Conservation (phyloP, 2,113 vertebrate species). For the Empidonax traillii region DNA sequence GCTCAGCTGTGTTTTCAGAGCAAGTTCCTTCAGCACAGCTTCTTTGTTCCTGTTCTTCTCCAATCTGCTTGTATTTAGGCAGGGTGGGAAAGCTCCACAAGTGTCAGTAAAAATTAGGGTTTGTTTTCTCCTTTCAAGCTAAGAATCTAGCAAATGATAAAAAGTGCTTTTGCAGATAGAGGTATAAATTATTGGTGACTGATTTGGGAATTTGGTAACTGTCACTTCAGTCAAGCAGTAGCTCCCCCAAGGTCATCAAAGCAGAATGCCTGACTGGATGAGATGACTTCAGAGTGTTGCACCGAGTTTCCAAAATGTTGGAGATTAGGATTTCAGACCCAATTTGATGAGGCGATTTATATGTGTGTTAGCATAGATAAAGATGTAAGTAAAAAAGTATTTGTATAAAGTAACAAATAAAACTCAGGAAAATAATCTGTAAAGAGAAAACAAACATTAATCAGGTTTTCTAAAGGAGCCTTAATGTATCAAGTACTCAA, state of each 20-base stretch:
- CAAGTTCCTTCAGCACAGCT: background rate
- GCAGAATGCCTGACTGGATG: background rate
- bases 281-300: background rate
- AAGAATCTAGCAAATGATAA: background rate
- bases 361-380: background rate
- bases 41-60: conserved; percentile 40
- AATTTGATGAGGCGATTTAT: background rate
- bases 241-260: background rate
- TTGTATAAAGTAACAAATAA: background rate
- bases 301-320: background rate
- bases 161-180: background rate
- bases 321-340: background rate
- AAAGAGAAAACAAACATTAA: background rate
- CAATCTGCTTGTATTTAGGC: conserved; percentile 19
- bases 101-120: background rate
- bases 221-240: background rate
- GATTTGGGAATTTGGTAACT: background rate
- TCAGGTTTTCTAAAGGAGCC: background rate
- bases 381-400: background rate
- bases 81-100: background rate
- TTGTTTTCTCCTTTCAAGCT: background rate
- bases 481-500: background rate
- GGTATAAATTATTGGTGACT: background rate
- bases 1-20: conserved; percentile 48
- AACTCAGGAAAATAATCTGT: background rate